Conservation (phyloP, 2,797 vertebrate species). For the Smutsia temminckii region DNA sequence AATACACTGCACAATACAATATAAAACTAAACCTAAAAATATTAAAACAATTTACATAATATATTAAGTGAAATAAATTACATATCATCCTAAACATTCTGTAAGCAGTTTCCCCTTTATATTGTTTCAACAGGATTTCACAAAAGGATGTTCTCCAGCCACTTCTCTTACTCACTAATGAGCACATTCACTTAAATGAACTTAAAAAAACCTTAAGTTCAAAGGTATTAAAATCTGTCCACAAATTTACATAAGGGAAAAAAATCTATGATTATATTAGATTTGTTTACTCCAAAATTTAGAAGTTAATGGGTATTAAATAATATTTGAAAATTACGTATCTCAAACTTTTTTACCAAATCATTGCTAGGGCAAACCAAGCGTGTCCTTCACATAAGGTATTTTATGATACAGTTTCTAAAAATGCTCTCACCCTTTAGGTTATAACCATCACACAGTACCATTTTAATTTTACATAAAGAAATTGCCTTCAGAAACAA, state of each 20-base stretch:
- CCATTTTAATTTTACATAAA: not conserved
- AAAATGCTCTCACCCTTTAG: rapidly evolving
- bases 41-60: not conserved
- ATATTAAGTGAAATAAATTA: not conserved
- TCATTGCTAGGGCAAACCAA: slow-evolving; percentile 72
- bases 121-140: not conserved
- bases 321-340: slow-evolving; percentile 78
- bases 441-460: not conserved
- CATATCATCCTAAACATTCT: not conserved
- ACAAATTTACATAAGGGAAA: slow-evolving; percentile 61
- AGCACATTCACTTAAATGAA: slow-evolving; percentile 60
- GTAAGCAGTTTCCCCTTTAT: not conserved
- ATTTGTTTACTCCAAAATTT: slow-evolving; percentile 75
- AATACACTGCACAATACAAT: not conserved
- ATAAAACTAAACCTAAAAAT: not conserved
- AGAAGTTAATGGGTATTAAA: slow-evolving; percentile 77
- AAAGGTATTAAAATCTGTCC: slow-evolving; percentile 63
- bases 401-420: slow-evolving; percentile 61
- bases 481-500: slow-evolving; percentile 3
- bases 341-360: slow-evolving; percentile 75
- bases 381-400: slow-evolving; percentile 73
- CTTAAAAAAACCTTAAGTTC: slow-evolving; percentile 71
- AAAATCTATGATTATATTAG: slow-evolving; percentile 67
- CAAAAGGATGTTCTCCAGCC: slow-evolving; percentile 29
- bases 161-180: slow-evolving; percentile 49